Base-by-base conservation (phyloP, 1,140 invertebrate genomes). In the Saxidomus purpurata region DNA sequence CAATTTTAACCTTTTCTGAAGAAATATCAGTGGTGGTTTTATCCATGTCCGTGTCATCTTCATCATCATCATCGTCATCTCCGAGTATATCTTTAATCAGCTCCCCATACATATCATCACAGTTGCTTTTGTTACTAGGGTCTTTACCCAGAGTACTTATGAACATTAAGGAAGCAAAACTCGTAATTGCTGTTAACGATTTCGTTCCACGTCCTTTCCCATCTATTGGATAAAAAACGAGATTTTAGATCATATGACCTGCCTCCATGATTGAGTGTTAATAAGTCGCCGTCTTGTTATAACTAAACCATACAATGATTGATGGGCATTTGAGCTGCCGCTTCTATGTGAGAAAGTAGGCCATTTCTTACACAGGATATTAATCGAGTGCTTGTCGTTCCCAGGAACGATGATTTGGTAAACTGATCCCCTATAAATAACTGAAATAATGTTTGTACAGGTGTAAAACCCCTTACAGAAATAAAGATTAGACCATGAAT, bases 141-240 rank as follows among this genome's bases (percentile, higher is more conserved):
- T 93, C 90, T 49, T 93, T 93, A 63, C 93, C 92, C 31, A 93
- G 83, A 6, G 93, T 92, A 19, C 91, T 92, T 55, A 93, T 92
- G 47, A 93, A 89, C 92, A 93, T 93, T n/a, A 93, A 90, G 22
- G 93, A 93, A 2, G 93, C 91, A 69, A 92, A 92, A 38, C 92
- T 90, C n/a, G 93, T 92, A 67, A 93, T 92, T 25, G 93, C 93
- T 59, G 91, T 89, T 52, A 93, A 69, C 1, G 93, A 91, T 4
- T 84, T 89, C 36, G 89, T 91, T 28, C 90, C 91, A 43, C 93
- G 87, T 1, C 92, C 93, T 74, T 90, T 90, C 11, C 93, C 92
- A 74, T 93, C 93, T 93, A 88, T 0, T 52, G 55, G 43, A 43
- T 40, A 55, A 3, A 55, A 55, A 13, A 4, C 4, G 15, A 55